Base-by-base conservation (phyloP, 64 coral and sea anemone species). In the Dendrophyllia cribrosa region DNA sequence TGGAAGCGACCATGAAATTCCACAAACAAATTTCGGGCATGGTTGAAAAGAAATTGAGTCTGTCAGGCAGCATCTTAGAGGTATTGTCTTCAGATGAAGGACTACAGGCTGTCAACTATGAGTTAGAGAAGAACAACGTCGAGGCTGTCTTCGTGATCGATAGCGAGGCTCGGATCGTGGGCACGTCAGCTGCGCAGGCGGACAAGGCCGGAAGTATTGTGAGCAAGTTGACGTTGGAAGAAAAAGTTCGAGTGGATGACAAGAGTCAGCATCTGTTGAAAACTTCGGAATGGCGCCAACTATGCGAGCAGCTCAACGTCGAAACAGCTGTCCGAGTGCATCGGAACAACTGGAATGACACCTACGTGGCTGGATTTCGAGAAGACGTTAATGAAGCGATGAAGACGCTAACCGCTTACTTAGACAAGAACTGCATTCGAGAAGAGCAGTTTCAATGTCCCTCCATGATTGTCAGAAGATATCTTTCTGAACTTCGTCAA, bases 131-230 rank as follows among this genome's bases (percentile, higher is more conserved):
- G 15, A 82, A 88, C 65, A 85, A 70, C 4, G 56, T 93, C 58
- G 76, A 93, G 34, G 85, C 92, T 19, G 92, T 93, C 14, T 82
- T 93, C 60, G 55, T 88, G 20, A 74, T 88, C 24, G 66, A 93
- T 56, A 68, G 58, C 0, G 92, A 93, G 58, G 76, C 68, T 12
- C 51, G 43, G 14, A 72, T 82, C 6, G 67, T 88, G 5, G 92
- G 92, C 3, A 88, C 64, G 65, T 65, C 86, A 7, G 78, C 85
- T 43, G 56, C 66, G 45, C 72, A 93, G 61, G 86, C 67, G 20
- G 92, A 93, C 22, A 82, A 93, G 25, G 76, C 92, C 3, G 53
- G 44, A 15, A 60, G 73, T 20, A 7, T 88, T 53, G 88, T 93
- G 17, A 72, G 87, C 12, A 88, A 75, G 51, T n/a, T 93, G 64